These are phyloP conservation scores for Paracentrotus lividus DNA, from an alignment of 53 echinoderm and acorn worm species.

Conservation along the genomic window DNA sequence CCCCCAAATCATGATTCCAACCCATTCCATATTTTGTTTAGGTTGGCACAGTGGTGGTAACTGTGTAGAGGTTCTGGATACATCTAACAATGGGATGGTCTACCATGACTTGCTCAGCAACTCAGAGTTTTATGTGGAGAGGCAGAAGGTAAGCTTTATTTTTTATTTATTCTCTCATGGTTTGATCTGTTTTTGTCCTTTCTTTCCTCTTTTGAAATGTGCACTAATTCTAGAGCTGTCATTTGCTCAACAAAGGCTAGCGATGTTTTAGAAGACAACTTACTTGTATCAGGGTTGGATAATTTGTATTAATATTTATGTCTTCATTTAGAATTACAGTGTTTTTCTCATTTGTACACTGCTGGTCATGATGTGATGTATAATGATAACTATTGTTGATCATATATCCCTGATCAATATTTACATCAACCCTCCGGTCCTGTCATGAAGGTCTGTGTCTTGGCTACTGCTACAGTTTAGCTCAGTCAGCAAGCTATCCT, in stretches of 20 bases:
- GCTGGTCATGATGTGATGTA: too few relatives aligned
- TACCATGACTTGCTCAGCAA: conserved; percentile 56
- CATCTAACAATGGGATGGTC: conserved; percentile 74
- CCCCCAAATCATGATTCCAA: background rate
- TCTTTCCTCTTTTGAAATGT: background rate
- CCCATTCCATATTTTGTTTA: background rate
- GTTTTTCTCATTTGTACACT: too few relatives aligned
- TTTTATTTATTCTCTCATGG: background rate
- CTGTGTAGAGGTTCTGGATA: conserved; percentile 75
- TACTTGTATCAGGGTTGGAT: too few relatives aligned
- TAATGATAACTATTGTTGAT: too few relatives aligned
- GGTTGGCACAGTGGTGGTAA: conserved; percentile 63
- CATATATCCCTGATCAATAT: too few relatives aligned
- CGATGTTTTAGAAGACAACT: too few relatives aligned
- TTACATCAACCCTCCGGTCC: too few relatives aligned
- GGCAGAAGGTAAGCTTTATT: conserved; percentile 69
- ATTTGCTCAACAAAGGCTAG: too few relatives aligned
- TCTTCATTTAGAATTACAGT: too few relatives aligned
- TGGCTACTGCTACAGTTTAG: conserved; percentile 82
- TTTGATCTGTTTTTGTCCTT: background rate
- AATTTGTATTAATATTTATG: too few relatives aligned
- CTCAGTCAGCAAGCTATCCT: conserved; percentile 62
- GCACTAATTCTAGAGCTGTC: too few relatives aligned
- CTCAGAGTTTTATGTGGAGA: conserved; percentile 73
- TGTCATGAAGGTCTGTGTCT: conserved; percentile 79